Percentiles rank a stretch among this genome's conserved stretches.
phyloP scores from a whole-genome alignment of 2,797 vertebrate species.

The Tympanoctomys barrerae region DNA sequence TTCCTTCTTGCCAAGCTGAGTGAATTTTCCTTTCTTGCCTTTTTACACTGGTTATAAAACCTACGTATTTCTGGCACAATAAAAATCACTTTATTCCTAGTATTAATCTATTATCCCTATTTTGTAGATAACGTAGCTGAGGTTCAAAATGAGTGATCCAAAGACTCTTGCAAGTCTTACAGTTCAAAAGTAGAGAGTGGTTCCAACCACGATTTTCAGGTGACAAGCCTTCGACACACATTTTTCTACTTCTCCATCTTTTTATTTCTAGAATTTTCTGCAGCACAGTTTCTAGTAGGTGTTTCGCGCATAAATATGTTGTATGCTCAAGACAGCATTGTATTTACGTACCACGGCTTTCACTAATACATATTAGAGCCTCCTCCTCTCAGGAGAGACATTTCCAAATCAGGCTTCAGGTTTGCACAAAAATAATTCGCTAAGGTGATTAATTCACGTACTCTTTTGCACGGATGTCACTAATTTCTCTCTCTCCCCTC shows the following conservation, averaged over 20 bases:
- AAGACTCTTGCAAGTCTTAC: neutral
- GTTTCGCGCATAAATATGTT: neutral
- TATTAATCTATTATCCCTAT: neutral
- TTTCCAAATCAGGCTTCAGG: neutral
- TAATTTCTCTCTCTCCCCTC: neutral
- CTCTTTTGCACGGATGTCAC: neutral
- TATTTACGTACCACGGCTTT: neutral
- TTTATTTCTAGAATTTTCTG: slow-evolving; percentile 32
- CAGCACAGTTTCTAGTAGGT: neutral
- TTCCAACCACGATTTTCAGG: neutral
- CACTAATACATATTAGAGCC: neutral
- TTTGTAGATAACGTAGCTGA: slow-evolving; percentile 12
- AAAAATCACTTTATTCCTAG: neutral
- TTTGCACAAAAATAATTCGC: neutral
- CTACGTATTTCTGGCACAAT: neutral
- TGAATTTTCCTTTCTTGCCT: neutral
- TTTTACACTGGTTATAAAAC: slow-evolving; percentile 1
- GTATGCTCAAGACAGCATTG: neutral
- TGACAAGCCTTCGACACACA: neutral
- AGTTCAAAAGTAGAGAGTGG: neutral
- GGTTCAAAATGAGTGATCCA: neutral
- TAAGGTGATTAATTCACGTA: neutral
- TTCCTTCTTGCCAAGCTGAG: neutral
- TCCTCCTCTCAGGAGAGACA: neutral
- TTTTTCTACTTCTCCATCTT: slow-evolving; percentile 4